A percentile compares a stretch with the other conserved stretches of the same genome.
phyloP scores from a whole-genome alignment of 2,888 invertebrate species.

The Hydroisotoma schaefferi region DNA sequence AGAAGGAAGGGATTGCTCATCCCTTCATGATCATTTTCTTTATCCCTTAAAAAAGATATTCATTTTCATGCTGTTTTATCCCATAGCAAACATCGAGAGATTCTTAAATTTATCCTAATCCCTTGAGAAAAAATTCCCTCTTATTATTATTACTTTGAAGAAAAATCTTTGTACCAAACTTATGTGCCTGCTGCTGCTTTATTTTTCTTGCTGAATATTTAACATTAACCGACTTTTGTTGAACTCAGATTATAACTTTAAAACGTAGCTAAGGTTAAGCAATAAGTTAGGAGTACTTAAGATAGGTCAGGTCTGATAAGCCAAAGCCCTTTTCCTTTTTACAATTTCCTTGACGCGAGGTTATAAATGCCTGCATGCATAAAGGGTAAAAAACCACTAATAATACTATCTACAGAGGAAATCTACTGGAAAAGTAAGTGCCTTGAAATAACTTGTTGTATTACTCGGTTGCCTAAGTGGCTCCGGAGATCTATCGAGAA shows the following conservation, averaged over 20 bases:
- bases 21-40: no score
- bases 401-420: background rate
- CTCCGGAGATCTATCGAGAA: slow-evolving; percentile 9
- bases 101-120: background rate
- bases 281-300: slow-evolving; percentile 8
- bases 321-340: slow-evolving; percentile 4
- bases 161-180: no score
- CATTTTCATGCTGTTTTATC: slow-evolving; percentile 6
- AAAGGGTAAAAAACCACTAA: background rate
- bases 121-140: background rate
- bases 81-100: slow-evolving; percentile 9
- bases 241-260: background rate
- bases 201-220: slow-evolving; percentile 10
- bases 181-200: no score
- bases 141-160: no score
- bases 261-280: background rate
- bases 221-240: background rate
- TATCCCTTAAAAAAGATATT: background rate
- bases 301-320: slow-evolving; percentile 31
- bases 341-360: background rate
- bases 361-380: no score
- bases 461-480: slow-evolving; percentile 15
- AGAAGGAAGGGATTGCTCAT: slow-evolving; percentile 2
- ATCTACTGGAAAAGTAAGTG: background rate
- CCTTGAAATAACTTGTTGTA: slow-evolving; percentile 1